Percentiles rank a stretch among this genome's conserved stretches.
Conservation (phyloP, 2,113 vertebrate genomes). For the Saguinus imperator region DNA sequence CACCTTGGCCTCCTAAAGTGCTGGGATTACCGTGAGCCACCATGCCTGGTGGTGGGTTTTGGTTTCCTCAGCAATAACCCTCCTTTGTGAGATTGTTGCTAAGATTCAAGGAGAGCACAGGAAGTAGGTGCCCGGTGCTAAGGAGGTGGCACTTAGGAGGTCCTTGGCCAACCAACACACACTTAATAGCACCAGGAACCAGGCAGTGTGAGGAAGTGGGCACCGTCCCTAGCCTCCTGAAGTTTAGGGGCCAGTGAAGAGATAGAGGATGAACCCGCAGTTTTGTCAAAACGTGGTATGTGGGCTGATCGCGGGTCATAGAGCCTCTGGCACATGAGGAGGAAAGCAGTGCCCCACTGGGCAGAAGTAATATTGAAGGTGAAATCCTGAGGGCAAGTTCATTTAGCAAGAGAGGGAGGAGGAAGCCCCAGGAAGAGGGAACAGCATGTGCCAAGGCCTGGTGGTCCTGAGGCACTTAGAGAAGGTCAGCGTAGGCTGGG, state of each 20-base stretch:
- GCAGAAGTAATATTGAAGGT: neutral
- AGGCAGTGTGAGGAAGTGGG: accelerated
- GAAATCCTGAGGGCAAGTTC: too few relatives aligned
- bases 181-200: too few relatives aligned
- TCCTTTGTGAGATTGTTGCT: neutral
- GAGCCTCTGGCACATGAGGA: accelerated
- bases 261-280: accelerated
- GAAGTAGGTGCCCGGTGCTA: accelerated
- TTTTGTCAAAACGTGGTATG: neutral
- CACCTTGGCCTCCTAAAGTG: too few relatives aligned
- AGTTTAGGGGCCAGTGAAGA: neutral
- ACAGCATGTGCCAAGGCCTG: neutral
- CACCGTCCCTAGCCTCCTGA: neutral
- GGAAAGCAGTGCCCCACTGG: accelerated
- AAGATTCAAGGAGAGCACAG: accelerated
- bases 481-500: accelerated
- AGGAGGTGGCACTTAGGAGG: neutral
- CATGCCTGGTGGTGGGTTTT: neutral
- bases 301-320: accelerated
- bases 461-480: neutral
- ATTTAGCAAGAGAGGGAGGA: neutral
- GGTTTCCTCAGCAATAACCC: neutral
- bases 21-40: too few relatives aligned
- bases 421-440: neutral
- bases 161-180: neutral